Conservation (phyloP, 2,113 vertebrate genomes). For the Martes martes region DNA sequence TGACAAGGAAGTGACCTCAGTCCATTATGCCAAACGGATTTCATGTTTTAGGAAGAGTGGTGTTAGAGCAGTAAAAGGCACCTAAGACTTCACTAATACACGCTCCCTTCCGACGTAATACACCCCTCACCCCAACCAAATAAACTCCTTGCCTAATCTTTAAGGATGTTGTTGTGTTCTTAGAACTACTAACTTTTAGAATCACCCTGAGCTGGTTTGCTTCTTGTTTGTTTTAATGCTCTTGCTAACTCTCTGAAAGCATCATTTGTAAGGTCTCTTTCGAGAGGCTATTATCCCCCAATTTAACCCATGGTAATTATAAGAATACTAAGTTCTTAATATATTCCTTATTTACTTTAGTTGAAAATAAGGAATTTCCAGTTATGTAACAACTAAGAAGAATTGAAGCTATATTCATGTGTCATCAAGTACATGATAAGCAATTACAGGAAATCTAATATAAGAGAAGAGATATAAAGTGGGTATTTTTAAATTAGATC, state of each 20-base stretch:
- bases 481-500: slow-evolving; percentile 4
- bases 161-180: neutral
- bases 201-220: neutral
- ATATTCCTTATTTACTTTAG: neutral
- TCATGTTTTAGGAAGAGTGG: neutral
- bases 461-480: neutral
- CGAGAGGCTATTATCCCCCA: neutral
- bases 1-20: neutral
- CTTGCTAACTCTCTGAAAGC: neutral
- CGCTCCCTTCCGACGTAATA: neutral
- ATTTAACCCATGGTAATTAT: neutral
- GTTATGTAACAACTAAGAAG: neutral
- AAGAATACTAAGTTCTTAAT: neutral
- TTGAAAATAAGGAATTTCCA: neutral
- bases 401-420: neutral
- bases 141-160: neutral
- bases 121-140: neutral
- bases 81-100: neutral
- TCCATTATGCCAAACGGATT: neutral
- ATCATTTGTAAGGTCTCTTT: neutral
- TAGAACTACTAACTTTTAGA: neutral
- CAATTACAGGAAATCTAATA: neutral
- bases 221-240: neutral
- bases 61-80: fast-evolving
- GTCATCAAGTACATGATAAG: neutral